Evolutionary conservation across 2,113 vertebrate genomes (phyloP).

Genomic region (Patagioenas fasciata): DNA sequence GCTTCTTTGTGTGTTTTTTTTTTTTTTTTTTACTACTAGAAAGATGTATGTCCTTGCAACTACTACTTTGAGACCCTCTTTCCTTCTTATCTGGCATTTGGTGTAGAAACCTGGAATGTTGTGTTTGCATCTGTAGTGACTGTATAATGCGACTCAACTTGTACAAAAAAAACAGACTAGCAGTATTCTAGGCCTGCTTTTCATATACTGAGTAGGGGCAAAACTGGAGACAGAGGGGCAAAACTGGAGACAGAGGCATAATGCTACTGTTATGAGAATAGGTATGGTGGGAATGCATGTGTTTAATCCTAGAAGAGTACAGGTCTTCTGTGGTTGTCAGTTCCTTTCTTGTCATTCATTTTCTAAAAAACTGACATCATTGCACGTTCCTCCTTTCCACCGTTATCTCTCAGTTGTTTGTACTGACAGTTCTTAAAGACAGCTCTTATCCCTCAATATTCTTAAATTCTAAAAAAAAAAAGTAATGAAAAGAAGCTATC

Average conservation of each 20-base stretch:
- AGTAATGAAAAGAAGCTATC: background rate
- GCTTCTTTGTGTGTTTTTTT: too few relatives aligned
- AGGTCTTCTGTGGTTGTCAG: background rate
- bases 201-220: background rate
- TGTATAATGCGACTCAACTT: too few relatives aligned
- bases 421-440: background rate
- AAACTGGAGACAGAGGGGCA: background rate
- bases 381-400: background rate
- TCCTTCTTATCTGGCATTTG: background rate
- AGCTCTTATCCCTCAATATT: background rate
- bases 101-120: background rate
- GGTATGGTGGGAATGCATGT: background rate
- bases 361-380: background rate
- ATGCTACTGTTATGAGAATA: rapidly evolving
- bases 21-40: background rate
- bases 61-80: background rate
- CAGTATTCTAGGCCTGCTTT: background rate
- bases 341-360: background rate
- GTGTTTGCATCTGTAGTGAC: background rate
- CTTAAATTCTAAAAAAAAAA: background rate
- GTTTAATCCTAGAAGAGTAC: background rate
- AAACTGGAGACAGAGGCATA: background rate
- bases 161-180: background rate
- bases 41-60: background rate
- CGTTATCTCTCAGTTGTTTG: background rate